phyloP scores from a whole-genome alignment of 2,797 vertebrate genomes.

The Lacerta bilineata region DNA sequence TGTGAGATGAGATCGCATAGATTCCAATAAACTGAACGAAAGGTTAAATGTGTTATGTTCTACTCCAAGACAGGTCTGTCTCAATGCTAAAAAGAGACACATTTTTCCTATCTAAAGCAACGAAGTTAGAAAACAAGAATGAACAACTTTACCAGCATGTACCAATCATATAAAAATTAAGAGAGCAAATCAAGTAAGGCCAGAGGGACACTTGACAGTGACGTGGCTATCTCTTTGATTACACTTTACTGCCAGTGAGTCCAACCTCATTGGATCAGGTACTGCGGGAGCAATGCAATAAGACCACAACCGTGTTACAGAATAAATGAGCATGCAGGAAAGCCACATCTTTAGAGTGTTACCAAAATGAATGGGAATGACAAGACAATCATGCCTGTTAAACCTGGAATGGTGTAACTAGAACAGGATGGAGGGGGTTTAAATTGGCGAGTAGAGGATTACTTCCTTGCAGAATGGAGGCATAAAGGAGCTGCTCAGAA shows the following conservation, averaged over 20 bases:
- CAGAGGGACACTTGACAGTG: slow-evolving; percentile 61
- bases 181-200: slow-evolving; percentile 47
- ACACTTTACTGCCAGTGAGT: slow-evolving; percentile 32
- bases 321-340: neutral
- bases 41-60: neutral
- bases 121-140: slow-evolving; percentile 12
- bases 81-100: slow-evolving; percentile 2
- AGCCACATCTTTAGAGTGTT: neutral
- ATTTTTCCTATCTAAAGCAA: slow-evolving; percentile 28
- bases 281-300: neutral
- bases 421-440: neutral
- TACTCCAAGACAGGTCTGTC: neutral
- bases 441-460: neutral
- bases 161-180: neutral
- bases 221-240: neutral
- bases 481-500: slow-evolving; percentile 21
- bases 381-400: neutral
- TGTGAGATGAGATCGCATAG: neutral
- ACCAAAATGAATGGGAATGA: neutral
- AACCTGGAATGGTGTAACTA: neutral
- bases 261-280: slow-evolving; percentile 23
- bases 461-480: slow-evolving; percentile 24
- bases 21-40: neutral
- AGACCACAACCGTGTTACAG: neutral
- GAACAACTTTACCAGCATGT: neutral